Evolutionary conservation across 2,888 invertebrate genomes (phyloP).

Genomic region (Lasioglossum calceatum): DNA sequence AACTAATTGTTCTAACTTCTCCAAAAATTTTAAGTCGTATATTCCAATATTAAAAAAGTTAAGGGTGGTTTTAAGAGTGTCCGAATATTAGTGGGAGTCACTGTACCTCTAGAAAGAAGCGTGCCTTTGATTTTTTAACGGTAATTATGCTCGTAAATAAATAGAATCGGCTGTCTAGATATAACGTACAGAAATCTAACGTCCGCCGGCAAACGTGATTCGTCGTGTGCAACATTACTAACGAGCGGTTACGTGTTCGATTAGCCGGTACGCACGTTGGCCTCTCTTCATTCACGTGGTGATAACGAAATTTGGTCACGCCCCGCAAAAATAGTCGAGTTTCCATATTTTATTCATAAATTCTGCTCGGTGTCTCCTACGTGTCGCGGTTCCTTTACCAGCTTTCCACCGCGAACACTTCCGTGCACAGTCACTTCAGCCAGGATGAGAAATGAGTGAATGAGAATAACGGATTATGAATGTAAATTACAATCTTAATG

Average conservation of each 20-base stretch:
- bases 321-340: background rate
- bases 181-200: constrained; percentile 7
- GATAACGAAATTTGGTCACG: constrained; percentile 5
- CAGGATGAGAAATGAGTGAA: background rate
- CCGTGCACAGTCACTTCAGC: background rate
- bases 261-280: background rate
- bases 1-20: too few relatives aligned
- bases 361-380: background rate
- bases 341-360: constrained; percentile 20
- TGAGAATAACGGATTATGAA: background rate
- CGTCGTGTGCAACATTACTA: background rate
- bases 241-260: constrained; percentile 16
- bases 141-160: too few relatives aligned
- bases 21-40: too few relatives aligned
- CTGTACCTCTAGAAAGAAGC: background rate
- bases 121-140: background rate
- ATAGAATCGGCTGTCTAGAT: too few relatives aligned
- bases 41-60: too few relatives aligned
- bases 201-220: background rate
- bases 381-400: background rate
- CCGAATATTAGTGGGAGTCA: too few relatives aligned
- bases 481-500: background rate
- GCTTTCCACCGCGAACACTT: background rate
- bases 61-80: too few relatives aligned
- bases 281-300: background rate